phyloP scores from a whole-genome alignment of 2,113 vertebrate genomes.

The Tichodroma muraria region DNA sequence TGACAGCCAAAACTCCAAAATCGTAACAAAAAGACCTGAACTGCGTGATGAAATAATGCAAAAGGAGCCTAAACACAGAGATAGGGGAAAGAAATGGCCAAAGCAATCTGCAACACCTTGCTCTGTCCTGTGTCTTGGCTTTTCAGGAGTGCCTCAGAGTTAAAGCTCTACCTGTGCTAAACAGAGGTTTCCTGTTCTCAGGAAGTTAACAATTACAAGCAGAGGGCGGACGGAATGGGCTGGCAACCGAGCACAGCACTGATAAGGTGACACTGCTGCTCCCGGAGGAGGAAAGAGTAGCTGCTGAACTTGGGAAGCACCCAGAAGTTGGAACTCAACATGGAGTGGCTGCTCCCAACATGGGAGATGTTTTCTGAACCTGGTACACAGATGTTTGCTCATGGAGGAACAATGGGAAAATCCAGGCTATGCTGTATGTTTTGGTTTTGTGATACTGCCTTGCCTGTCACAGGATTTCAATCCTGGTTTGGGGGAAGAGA shows the following conservation, averaged over 20 bases:
- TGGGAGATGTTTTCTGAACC: neutral
- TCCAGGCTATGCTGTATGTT: accelerated
- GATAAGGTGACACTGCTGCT: neutral
- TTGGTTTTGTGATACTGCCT: neutral
- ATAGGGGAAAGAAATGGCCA: neutral
- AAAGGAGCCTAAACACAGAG: neutral
- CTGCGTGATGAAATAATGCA: neutral
- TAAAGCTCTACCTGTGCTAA: conserved; percentile 42
- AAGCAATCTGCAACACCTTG: neutral
- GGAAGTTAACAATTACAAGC: conserved; percentile 66
- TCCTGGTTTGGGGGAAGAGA: neutral
- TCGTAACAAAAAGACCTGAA: neutral
- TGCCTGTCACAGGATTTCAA: neutral
- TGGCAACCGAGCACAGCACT: neutral
- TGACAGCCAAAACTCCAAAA: neutral
- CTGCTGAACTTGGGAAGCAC: neutral
- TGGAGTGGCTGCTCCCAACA: neutral
- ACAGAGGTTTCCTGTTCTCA: conserved; percentile 59
- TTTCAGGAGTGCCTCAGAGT: neutral
- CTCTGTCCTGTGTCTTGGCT: neutral
- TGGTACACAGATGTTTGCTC: neutral
- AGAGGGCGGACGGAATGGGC: conserved; percentile 36
- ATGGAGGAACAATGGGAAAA: neutral
- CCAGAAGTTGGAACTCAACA: neutral
- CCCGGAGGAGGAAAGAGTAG: neutral